Evolutionary conservation across 2,888 invertebrate species (phyloP).

Genomic region (Heteropelma amictum): DNA sequence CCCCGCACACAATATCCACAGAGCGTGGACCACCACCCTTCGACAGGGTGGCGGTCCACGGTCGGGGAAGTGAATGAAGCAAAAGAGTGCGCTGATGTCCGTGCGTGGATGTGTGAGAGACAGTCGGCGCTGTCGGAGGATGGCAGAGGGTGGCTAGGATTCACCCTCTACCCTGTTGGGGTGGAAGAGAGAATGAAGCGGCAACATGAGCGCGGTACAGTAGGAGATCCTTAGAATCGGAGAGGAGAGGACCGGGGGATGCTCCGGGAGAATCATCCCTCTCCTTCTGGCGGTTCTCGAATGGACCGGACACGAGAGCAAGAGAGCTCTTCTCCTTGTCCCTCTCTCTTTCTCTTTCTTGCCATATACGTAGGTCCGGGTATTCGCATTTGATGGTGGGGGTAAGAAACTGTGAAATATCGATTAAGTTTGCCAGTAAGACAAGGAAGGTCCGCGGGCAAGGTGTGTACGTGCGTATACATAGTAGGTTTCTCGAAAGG

Average conservation of each 20-base stretch:
- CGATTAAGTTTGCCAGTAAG: constrained; percentile 78
- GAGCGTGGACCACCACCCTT: constrained; percentile 22
- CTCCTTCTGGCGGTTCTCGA: constrained; percentile 6
- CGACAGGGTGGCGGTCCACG: constrained; percentile 35
- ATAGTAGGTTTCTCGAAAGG: constrained; percentile 44
- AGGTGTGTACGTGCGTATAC: not conserved
- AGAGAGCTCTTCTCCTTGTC: constrained; percentile 32
- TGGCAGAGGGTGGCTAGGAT: constrained; percentile 41
- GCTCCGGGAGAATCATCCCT: constrained; percentile 26
- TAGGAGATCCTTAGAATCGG: constrained; percentile 18
- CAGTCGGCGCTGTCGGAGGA: constrained; percentile 9
- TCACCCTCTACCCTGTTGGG: constrained; percentile 40
- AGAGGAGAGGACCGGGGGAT: constrained; percentile 40
- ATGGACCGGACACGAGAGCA: constrained; percentile 59
- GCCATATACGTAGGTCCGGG: constrained; percentile 38
- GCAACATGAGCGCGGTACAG: constrained; percentile 50
- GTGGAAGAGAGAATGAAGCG: constrained; percentile 52
- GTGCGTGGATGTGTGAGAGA: not conserved
- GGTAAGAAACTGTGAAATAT: constrained; percentile 79
- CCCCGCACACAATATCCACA: constrained; percentile 51
- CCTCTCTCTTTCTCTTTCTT: constrained; percentile 2
- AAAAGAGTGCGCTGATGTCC: constrained; percentile 6
- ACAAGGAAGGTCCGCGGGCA: constrained; percentile 77
- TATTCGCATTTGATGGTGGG: constrained; percentile 65
- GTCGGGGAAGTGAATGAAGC: constrained; percentile 53